Evolutionary conservation across 2,888 invertebrate species (phyloP), one percentile per base, ranked within the genome.

Genomic region (Schrankia costaestrigalis): DNA sequence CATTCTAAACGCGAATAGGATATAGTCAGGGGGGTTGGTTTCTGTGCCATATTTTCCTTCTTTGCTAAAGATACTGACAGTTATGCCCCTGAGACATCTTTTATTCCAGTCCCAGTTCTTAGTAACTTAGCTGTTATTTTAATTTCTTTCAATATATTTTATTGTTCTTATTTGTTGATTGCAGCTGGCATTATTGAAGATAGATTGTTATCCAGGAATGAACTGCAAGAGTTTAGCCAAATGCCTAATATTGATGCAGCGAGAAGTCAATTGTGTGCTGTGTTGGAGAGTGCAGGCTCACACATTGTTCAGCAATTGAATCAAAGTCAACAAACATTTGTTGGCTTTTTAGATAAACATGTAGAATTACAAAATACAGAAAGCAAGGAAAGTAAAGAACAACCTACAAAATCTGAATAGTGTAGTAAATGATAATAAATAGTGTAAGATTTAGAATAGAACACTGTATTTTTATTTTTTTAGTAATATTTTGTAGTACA

Each of bases 121-220:
- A n/a, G n/a, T n/a, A n/a, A n/a, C n/a, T n/a, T n/a, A n/a, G n/a
- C n/a, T n/a, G n/a, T n/a, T n/a, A n/a, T n/a, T n/a, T n/a, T n/a
- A n/a, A n/a, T n/a, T n/a, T n/a, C n/a, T n/a, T n/a, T n/a, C n/a
- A n/a, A n/a, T n/a, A 5, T 17, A 17, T 7, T 17, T 3, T 17
- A 17, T 5, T 18, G 3, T 18, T n/a, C 6, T 8, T 18, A 10
- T 24, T 5, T 11, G 3, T 5, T 11, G 5, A 17, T 83, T 83
- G 24, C 76, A 93, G 93, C 91, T 70, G 95, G 92, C n/a, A 91
- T 95, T 41, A 89, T 93, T 30, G 91, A 95, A 57, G 91, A 92
- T 26, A 89, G 84, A 36, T 72, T 95, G 14, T 56, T 95, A 51
- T 93, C 90, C 42, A 90, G 90, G 49, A 92, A 92, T 64, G 93